Evolutionary conservation across 2,113 vertebrate species (phyloP).

Genomic region (Gopherus evgoodei): DNA sequence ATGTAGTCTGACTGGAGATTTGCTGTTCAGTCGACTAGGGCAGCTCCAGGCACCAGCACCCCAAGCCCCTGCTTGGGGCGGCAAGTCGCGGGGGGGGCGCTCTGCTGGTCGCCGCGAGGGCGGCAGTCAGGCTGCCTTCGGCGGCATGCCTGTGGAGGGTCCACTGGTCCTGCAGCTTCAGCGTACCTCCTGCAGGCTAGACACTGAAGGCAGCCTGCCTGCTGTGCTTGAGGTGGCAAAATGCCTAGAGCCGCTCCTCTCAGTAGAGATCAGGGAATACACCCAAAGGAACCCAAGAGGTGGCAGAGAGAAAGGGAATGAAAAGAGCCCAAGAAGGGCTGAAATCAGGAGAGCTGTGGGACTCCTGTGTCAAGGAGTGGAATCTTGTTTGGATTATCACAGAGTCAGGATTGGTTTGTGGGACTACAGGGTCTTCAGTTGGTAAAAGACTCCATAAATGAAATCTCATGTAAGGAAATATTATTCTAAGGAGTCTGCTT

Average conservation of each 20-base stretch:
- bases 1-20: not conserved
- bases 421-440: not conserved
- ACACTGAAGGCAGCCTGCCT: no score
- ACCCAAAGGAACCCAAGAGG: not conserved
- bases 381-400: not conserved
- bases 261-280: not conserved
- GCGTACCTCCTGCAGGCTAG: no score
- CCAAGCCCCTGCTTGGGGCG: no score
- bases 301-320: not conserved
- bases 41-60: no score
- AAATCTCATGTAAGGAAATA: not conserved
- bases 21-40: not conserved
- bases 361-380: not conserved
- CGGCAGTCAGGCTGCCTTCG: no score
- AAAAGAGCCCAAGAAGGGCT: not conserved
- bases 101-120: no score
- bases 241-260: no score
- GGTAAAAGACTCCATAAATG: not conserved
- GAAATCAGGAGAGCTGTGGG: not conserved
- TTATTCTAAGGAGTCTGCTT: not conserved
- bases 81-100: no score
- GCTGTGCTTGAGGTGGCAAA: no score
- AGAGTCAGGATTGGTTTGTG: not conserved
- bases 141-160: no score
- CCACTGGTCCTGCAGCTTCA: no score